These are phyloP conservation scores for Spheniscus mendiculus DNA, from an alignment of 2,113 vertebrate species.

Conservation along the genomic window DNA sequence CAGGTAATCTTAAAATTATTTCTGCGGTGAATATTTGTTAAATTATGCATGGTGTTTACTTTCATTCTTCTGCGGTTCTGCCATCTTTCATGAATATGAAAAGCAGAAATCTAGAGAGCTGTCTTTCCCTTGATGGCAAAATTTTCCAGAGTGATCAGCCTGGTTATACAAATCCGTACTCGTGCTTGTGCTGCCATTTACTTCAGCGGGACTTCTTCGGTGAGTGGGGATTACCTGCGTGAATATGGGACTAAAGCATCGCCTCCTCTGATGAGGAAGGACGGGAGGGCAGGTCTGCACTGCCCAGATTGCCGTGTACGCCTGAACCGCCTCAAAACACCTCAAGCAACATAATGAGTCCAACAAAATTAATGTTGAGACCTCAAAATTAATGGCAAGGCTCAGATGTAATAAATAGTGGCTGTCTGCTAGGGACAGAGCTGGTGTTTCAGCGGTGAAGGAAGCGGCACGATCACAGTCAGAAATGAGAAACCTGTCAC, in stretches of 20 bases:
- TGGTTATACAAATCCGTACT: background rate
- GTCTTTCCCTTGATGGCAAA: background rate
- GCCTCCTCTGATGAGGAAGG: background rate
- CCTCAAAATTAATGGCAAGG: background rate
- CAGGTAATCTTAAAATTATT: constrained; percentile 39
- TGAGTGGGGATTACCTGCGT: fast-evolving
- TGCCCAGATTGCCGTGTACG: fast-evolving
- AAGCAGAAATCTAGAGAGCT: background rate
- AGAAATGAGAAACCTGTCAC: background rate
- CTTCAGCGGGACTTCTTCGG: background rate
- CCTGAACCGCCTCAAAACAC: fast-evolving
- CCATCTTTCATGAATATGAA: background rate
- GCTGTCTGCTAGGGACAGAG: background rate
- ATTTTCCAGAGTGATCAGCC: background rate
- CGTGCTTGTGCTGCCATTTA: background rate
- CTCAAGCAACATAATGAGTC: background rate
- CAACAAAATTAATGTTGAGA: background rate
- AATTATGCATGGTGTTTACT: constrained; percentile 62
- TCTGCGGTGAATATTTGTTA: background rate
- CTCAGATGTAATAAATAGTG: background rate
- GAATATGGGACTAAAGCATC: background rate
- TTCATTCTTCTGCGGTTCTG: background rate
- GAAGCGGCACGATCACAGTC: background rate
- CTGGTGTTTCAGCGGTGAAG: background rate
- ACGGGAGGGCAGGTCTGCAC: background rate